phyloP scores from a whole-genome alignment of 2,113 vertebrate genomes.

The Prochilodus magdalenae region DNA sequence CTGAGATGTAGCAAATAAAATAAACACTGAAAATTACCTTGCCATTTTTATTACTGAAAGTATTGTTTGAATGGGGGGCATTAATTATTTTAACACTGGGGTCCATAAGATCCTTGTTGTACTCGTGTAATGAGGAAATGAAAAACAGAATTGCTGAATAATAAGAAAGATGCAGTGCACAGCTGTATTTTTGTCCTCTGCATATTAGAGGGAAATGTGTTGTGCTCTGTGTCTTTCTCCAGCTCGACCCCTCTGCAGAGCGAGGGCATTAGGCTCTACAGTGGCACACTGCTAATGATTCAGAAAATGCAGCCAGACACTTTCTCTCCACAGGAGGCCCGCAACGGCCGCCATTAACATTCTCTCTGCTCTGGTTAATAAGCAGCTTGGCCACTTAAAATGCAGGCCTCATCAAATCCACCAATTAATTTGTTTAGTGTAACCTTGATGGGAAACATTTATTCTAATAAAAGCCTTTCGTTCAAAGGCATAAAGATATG shows the following conservation, averaged over 20 bases:
- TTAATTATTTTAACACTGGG: too few species aligned
- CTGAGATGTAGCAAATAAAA: too few species aligned
- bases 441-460: constrained; percentile 62
- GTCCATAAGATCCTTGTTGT: too few species aligned
- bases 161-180: neutral
- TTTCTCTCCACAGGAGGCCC: constrained; percentile 58
- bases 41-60: too few species aligned
- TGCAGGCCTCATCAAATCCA: constrained; percentile 62
- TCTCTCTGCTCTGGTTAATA: constrained; percentile 64
- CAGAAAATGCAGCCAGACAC: constrained; percentile 67
- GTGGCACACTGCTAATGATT: constrained; percentile 66
- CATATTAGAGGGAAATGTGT: constrained; percentile 34
- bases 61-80: too few species aligned
- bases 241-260: constrained; percentile 59
- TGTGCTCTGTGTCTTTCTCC: constrained; percentile 46
- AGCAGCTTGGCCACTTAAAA: constrained; percentile 61
- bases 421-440: constrained; percentile 67
- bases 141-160: neutral
- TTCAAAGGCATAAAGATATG: constrained; percentile 7
- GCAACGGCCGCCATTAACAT: constrained; percentile 53
- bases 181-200: neutral
- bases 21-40: too few species aligned
- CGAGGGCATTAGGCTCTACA: constrained; percentile 59
- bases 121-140: too few species aligned
- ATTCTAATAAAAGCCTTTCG: constrained; percentile 49